Percentiles rank a stretch among this genome's conserved stretches.
phyloP scores from a whole-genome alignment of 2,797 vertebrate genomes.

The Macropodus opercularis region DNA sequence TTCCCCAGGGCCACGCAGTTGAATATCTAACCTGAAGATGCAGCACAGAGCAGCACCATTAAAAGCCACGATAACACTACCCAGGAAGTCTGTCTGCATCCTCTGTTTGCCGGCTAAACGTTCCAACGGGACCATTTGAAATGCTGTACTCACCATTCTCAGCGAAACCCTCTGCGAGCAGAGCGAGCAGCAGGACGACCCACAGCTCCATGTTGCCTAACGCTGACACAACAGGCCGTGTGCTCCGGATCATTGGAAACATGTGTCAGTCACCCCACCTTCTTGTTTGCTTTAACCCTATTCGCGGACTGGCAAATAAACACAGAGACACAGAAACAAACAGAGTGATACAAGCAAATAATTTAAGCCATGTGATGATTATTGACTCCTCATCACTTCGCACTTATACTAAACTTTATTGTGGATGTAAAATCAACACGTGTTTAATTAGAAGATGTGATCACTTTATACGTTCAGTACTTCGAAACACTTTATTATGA shows the following conservation, averaged over 20 bases:
- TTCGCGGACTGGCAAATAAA: conserved; percentile 51
- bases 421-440: too few species aligned
- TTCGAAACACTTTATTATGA: too few species aligned
- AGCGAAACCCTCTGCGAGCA: conserved; percentile 50
- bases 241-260: conserved; percentile 70
- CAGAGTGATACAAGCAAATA: conserved; percentile 34
- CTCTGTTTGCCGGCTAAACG: background rate
- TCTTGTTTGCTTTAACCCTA: conserved; percentile 70
- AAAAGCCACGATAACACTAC: too few species aligned
- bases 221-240: conserved; percentile 40
- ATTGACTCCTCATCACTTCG: background rate
- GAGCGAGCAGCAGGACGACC: conserved; percentile 61
- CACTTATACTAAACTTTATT: background rate
- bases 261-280: conserved; percentile 72
- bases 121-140: background rate
- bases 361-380: conserved; percentile 1
- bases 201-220: conserved; percentile 70
- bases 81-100: background rate
- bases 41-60: too few species aligned
- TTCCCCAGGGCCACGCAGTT: too few species aligned
- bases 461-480: too few species aligned
- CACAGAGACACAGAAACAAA: conserved; percentile 14
- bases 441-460: too few species aligned
- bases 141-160: conserved; percentile 70
- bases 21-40: too few species aligned